Conservation (phyloP, 2,797 vertebrate genomes). For the Hipposideros larvatus region DNA sequence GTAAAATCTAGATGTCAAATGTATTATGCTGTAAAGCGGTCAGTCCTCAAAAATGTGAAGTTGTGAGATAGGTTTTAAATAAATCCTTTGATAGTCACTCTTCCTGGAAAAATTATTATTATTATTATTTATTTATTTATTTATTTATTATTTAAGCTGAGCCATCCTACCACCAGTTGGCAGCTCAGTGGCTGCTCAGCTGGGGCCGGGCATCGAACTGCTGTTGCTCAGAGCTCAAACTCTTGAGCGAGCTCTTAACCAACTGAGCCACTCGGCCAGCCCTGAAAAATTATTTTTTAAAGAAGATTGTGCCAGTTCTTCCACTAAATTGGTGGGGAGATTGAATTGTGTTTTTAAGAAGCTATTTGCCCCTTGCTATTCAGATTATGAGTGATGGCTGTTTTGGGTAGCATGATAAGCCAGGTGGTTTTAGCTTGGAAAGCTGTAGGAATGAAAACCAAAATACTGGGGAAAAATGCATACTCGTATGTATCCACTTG, state of each 20-base stretch:
- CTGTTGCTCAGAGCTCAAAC: too few relatives aligned
- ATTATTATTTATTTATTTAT: neutral
- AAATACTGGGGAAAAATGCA: neutral
- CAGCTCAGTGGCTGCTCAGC: too few relatives aligned
- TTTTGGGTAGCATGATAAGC: neutral
- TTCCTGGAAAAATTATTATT: neutral
- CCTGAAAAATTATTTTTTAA: neutral
- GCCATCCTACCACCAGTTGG: too few relatives aligned
- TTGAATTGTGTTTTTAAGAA: slow-evolving; percentile 44
- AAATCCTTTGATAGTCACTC: slow-evolving; percentile 13
- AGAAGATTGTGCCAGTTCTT: slow-evolving; percentile 9
- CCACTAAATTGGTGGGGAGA: slow-evolving; percentile 9
- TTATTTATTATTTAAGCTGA: too few relatives aligned
- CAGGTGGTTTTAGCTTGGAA: slow-evolving; percentile 46
- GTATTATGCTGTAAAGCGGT: neutral
- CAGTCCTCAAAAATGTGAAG: slow-evolving; percentile 16
- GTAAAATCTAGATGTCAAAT: slow-evolving; percentile 50
- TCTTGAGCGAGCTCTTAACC: too few relatives aligned
- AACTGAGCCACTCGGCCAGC: too few relatives aligned
- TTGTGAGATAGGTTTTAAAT: slow-evolving; percentile 20
- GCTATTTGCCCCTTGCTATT: slow-evolving; percentile 4
- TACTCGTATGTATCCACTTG: neutral
- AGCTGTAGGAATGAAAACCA: slow-evolving; percentile 21
- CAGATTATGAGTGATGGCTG: neutral
- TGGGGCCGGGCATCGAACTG: too few relatives aligned